A percentile compares a stretch with the other conserved stretches of the same genome.
These are phyloP conservation scores for Nebria ingens DNA, from an alignment of 1,140 invertebrate species.

Conservation along the genomic window DNA sequence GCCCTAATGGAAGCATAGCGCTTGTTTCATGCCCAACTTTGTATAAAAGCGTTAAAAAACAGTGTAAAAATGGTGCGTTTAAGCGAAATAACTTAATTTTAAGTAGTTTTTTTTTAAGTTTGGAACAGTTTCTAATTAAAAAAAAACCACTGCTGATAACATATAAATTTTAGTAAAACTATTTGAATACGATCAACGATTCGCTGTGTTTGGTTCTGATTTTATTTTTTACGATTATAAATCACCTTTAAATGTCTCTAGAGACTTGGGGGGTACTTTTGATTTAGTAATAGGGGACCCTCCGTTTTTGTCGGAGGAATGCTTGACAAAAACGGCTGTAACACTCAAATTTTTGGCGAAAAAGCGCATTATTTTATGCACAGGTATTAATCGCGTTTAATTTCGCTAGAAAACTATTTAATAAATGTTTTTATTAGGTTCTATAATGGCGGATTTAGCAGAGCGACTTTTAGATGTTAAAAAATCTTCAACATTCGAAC, in stretches of 20 bases:
- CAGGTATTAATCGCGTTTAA: too few relatives aligned
- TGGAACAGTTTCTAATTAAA: constrained; percentile 14
- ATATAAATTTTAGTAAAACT: constrained; percentile 63
- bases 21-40: constrained; percentile 85
- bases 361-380: constrained; percentile 79
- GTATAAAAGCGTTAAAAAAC: constrained; percentile 54
- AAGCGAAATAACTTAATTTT: constrained; percentile 15
- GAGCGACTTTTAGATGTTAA: constrained; percentile 51
- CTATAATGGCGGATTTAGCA: constrained; percentile 63
- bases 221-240: constrained; percentile 89
- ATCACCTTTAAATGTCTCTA: constrained; percentile 57
- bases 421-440: constrained; percentile 52
- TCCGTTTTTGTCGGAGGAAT: constrained; percentile 89
- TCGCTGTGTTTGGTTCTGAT: constrained; percentile 65
- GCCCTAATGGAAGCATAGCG: constrained; percentile 56
- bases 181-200: constrained; percentile 74
- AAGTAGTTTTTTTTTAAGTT: constrained; percentile 15
- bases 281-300: constrained; percentile 88
- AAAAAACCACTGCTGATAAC: constrained; percentile 15
- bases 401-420: too few relatives aligned
- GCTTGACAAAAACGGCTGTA: constrained; percentile 69
- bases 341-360: constrained; percentile 71
- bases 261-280: constrained; percentile 49
- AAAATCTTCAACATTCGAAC: constrained; percentile 56
- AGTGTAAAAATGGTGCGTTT: constrained; percentile 35